These are phyloP conservation scores for Galendromus occidentalis DNA, from an alignment of 1,140 invertebrate genomes.

Conservation along the genomic window DNA sequence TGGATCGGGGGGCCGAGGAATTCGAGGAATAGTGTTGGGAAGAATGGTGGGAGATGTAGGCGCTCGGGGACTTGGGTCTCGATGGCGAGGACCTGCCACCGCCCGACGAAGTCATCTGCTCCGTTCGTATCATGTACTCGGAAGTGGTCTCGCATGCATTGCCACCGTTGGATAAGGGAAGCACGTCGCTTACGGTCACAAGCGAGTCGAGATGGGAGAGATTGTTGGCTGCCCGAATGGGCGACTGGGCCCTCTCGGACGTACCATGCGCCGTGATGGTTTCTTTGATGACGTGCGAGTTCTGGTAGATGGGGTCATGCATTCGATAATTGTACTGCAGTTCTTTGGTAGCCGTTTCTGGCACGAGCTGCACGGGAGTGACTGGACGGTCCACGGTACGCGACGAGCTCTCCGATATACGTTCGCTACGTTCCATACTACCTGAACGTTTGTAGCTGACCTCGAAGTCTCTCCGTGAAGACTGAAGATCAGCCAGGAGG, in stretches of 20 bases:
- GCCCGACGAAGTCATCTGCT: background rate
- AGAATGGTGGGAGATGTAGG: background rate
- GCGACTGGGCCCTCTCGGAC: slow-evolving; percentile 10
- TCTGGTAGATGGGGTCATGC: slow-evolving; percentile 12
- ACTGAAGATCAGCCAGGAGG: slow-evolving; percentile 4
- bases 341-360: slow-evolving; percentile 6
- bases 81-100: too few relatives aligned
- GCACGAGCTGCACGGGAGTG: slow-evolving; percentile 2
- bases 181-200: background rate
- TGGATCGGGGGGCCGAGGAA: background rate
- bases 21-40: slow-evolving; percentile 1
- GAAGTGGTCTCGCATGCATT: slow-evolving; percentile 8
- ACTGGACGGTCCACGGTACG: background rate
- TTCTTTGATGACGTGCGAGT: slow-evolving; percentile 10
- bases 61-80: background rate
- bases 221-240: slow-evolving; percentile 4
- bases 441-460: slow-evolving; percentile 11
- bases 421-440: slow-evolving; percentile 5
- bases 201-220: slow-evolving; percentile 1
- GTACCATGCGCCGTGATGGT: slow-evolving; percentile 10
- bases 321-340: slow-evolving; percentile 10
- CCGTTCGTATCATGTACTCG: slow-evolving; percentile 8
- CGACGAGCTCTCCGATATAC: background rate
- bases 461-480: background rate
- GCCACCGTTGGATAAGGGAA: background rate